Evolutionary conservation across 2,113 vertebrate species (phyloP).

Genomic region (Percopsis transmontana): DNA sequence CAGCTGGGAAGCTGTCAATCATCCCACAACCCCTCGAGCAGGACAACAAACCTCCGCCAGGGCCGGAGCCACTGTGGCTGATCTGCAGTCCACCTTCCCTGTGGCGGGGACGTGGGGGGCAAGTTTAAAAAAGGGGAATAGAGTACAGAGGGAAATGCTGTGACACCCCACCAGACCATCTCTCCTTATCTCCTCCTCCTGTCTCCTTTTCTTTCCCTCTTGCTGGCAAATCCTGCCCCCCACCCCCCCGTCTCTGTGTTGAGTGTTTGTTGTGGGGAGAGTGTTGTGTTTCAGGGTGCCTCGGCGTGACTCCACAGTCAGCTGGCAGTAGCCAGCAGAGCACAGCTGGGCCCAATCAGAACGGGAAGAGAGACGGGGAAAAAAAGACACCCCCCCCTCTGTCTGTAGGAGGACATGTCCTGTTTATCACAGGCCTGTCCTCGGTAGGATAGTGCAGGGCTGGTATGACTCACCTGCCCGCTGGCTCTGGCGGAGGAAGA

Average conservation of each 20-base stretch:
- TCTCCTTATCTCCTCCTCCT: background rate
- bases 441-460: background rate
- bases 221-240: background rate
- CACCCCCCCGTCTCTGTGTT: conserved; percentile 30
- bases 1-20: too few relatives aligned
- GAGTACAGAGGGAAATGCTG: too few relatives aligned
- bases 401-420: background rate
- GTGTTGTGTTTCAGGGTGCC: conserved; percentile 45
- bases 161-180: background rate
- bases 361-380: background rate
- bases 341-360: conserved; percentile 56
- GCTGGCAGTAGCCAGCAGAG: conserved; percentile 26
- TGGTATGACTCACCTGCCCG: conserved; percentile 14
- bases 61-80: too few relatives aligned
- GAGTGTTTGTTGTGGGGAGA: background rate
- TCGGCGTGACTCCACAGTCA: conserved; percentile 45
- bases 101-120: too few relatives aligned
- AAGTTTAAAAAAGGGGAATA: too few relatives aligned
- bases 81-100: too few relatives aligned
- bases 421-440: background rate
- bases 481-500: background rate
- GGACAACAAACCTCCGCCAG: too few relatives aligned
- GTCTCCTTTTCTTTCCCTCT: background rate
- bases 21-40: too few relatives aligned
- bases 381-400: background rate